These are phyloP conservation scores for Eurois occulta DNA, from an alignment of 2,888 invertebrate genomes.

Conservation along the genomic window DNA sequence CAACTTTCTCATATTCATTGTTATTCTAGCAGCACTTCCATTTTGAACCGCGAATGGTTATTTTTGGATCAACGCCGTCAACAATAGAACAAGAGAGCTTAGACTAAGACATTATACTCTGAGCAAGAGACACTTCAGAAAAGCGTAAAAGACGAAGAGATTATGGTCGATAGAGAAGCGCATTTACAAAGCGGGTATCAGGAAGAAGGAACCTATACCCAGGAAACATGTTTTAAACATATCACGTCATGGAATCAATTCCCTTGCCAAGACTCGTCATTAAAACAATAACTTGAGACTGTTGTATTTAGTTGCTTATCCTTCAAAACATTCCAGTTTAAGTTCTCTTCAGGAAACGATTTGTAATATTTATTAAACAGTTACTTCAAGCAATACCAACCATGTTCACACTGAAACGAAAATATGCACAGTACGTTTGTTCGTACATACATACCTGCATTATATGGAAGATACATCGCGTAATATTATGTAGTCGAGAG, in stretches of 20 bases:
- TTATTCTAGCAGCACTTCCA: constrained; percentile 28
- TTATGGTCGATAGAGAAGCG: neutral
- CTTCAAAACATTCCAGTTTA: constrained; percentile 42
- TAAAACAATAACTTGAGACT: constrained; percentile 37
- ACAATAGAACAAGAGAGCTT: neutral
- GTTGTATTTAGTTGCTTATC: constrained; percentile 46
- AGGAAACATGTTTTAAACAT: neutral
- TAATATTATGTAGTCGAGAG: neutral
- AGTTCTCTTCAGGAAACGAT: constrained; percentile 45
- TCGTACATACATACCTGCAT: neutral
- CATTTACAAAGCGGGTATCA: neutral
- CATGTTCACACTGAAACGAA: constrained; percentile 20
- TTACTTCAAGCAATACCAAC: constrained; percentile 33
- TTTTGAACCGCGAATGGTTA: constrained; percentile 24
- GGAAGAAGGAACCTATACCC: neutral
- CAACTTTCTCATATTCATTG: constrained; percentile 49
- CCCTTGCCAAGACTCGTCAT: constrained; percentile 21
- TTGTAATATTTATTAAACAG: constrained; percentile 57
- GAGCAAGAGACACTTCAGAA: neutral
- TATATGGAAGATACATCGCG: constrained; percentile 5
- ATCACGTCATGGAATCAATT: constrained; percentile 9
- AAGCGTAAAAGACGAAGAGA: neutral
- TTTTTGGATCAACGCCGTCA: neutral
- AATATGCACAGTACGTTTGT: constrained; percentile 31
- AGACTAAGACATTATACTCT: neutral